These are phyloP conservation scores for Sarcophaga caerulescens DNA, from an alignment of 2,888 invertebrate genomes.

Conservation along the genomic window DNA sequence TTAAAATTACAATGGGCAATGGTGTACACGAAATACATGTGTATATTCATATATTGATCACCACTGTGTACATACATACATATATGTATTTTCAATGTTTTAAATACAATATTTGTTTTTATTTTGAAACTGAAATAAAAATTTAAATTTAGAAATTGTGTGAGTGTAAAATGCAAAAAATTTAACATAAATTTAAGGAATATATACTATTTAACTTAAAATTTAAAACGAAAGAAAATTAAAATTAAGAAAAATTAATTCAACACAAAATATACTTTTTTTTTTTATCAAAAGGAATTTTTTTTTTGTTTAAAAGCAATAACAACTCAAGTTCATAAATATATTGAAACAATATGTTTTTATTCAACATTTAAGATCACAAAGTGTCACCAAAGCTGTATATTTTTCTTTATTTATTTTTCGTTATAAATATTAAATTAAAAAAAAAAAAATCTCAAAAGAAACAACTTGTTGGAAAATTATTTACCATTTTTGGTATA, in stretches of 20 bases:
- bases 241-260: constrained; percentile 17
- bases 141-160: constrained; percentile 60
- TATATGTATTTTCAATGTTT: background rate
- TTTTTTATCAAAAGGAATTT: background rate
- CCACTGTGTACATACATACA: background rate
- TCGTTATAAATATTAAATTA: constrained; percentile 45
- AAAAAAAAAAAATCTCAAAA: constrained; percentile 23
- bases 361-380: constrained; percentile 19
- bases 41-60: background rate
- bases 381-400: constrained; percentile 20
- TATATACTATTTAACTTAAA: constrained; percentile 68
- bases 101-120: background rate
- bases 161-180: constrained; percentile 41
- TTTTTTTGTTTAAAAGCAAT: constrained; percentile 8
- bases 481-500: constrained; percentile 65
- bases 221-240: background rate
- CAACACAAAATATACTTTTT: background rate
- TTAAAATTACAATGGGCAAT: background rate
- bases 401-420: constrained; percentile 26
- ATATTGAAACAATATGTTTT: constrained; percentile 7
- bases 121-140: background rate
- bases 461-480: constrained; percentile 63
- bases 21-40: background rate
- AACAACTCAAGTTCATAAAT: constrained; percentile 26
- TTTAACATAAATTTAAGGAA: constrained; percentile 24